These are phyloP conservation scores for Odontamblyopus lacepedii DNA, from an alignment of 2,797 vertebrate species.

Conservation along the genomic window DNA sequence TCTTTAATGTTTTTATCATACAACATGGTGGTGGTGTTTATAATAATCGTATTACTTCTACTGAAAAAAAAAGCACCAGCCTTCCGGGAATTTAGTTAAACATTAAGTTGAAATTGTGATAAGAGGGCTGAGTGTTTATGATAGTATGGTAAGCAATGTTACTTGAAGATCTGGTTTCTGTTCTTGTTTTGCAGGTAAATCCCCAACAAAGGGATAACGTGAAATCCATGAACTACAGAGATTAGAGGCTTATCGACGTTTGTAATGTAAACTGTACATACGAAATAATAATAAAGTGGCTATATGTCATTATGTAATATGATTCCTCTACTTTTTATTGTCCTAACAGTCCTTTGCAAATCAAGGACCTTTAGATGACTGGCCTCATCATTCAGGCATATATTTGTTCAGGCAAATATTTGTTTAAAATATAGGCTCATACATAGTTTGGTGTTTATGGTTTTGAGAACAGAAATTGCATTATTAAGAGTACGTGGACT, in stretches of 20 bases:
- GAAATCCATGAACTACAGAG: too few relatives aligned
- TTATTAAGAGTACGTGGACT: too few relatives aligned
- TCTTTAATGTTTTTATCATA: neutral
- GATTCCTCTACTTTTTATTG: neutral
- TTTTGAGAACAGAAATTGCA: too few relatives aligned
- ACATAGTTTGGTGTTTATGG: too few relatives aligned
- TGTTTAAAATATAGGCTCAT: too few relatives aligned
- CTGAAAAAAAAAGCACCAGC: neutral
- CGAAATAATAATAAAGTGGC: neutral
- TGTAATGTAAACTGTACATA: neutral
- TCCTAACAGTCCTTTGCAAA: too few relatives aligned
- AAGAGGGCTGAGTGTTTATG: neutral
- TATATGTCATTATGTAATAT: neutral
- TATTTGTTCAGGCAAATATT: too few relatives aligned
- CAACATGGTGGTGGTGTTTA: neutral
- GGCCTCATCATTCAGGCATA: too few relatives aligned
- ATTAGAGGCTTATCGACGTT: neutral
- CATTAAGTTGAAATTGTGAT: neutral
- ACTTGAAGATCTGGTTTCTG: neutral
- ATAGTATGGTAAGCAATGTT: neutral
- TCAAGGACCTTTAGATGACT: too few relatives aligned
- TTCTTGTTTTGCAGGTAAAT: conserved; percentile 20
- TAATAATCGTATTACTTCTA: neutral
- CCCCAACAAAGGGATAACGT: neutral
- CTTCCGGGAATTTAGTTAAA: neutral